Evolutionary conservation across 2,888 invertebrate genomes (phyloP).

Genomic region (Lissonota sp.): DNA sequence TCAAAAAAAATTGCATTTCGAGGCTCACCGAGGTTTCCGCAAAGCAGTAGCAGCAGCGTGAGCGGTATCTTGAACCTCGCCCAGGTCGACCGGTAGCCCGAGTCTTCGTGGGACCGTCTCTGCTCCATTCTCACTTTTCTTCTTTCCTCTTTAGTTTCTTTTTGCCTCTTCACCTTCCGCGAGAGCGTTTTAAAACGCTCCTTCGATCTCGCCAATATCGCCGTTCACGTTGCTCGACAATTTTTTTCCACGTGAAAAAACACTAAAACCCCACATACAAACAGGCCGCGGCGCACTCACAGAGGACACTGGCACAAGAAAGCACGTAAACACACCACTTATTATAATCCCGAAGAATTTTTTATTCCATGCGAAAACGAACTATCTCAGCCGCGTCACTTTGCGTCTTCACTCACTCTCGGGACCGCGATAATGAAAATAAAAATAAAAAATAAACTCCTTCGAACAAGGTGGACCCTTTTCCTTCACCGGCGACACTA

Average conservation of each 20-base stretch:
- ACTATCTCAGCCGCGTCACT: not conserved
- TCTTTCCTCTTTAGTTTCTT: constrained; percentile 28
- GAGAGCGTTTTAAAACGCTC: constrained; percentile 10
- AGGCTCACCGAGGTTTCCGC: constrained; percentile 78
- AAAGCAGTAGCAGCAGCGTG: constrained; percentile 71
- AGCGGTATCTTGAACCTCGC: constrained; percentile 70
- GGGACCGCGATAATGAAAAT: constrained; percentile 9
- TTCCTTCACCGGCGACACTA: constrained; percentile 41
- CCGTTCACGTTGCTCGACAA: not conserved
- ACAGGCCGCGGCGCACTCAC: no score
- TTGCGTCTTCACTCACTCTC: constrained; percentile 25
- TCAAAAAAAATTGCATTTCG: constrained; percentile 19
- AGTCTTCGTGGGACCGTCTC: constrained; percentile 58
- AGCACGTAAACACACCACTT: no score
- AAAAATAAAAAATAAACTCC: constrained; percentile 2
- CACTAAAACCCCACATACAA: not conserved
- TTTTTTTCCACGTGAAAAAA: not conserved
- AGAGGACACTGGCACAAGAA: no score
- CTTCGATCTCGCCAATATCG: constrained; percentile 10
- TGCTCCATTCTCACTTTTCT: constrained; percentile 52
- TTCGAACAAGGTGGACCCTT: constrained; percentile 1
- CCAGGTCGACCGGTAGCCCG: constrained; percentile 65
- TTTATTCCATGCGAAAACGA: no score
- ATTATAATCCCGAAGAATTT: no score
- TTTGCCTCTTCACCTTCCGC: constrained; percentile 7